Base-by-base conservation (phyloP, 2,797 vertebrate species). In the Avahi laniger region DNA sequence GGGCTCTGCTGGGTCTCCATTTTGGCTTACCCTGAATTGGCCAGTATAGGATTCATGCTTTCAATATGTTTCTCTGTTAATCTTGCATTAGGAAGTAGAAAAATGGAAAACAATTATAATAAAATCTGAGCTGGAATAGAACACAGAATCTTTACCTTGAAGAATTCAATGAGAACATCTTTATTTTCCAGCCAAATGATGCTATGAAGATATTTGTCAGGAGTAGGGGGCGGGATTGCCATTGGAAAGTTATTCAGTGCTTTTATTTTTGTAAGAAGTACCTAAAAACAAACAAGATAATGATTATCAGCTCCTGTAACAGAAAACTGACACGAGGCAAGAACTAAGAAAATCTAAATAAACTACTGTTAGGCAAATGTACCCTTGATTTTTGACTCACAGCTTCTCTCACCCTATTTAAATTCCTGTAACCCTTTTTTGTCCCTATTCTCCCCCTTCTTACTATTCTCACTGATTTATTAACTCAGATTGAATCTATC, bases 121-220 rank as follows among this genome's bases (percentile, higher is more conserved):
- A 35, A 72, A 84, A 67, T n/a, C 17, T 88, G 54, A 94, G 7
- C 7, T 46, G 52, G 54, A 73, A 80, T 0, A 80, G 70, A 91
- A 94, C 33, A 78, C 9, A 38, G 12, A 73, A 57, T 4, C 54
- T 80, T 96, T 98, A 98, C 97, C 97, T 97, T 98, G 93, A 98
- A 98, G 81, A 98, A 98, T 8, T 98, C 95, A 84, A 98, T 97
- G 30, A 98, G 92, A 95, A 91, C 80, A 20, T 98, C 97, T 86
- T 98, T 97, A 89, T 97, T 96, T 96, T 97, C 97, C 85, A 98
- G 50, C 98, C 98, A 98, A 52, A 97, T 4, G 24, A 98, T 97
- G 15, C 96, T 96, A 46, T 83, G 87, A 38, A 98, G 97, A 22
- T 97, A 98, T 41, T 92, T 95, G 41, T 97, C 97, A 59, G 96